Evolutionary conservation across 2,888 invertebrate species (phyloP).

Genomic region (Phlogophora meticulosa): DNA sequence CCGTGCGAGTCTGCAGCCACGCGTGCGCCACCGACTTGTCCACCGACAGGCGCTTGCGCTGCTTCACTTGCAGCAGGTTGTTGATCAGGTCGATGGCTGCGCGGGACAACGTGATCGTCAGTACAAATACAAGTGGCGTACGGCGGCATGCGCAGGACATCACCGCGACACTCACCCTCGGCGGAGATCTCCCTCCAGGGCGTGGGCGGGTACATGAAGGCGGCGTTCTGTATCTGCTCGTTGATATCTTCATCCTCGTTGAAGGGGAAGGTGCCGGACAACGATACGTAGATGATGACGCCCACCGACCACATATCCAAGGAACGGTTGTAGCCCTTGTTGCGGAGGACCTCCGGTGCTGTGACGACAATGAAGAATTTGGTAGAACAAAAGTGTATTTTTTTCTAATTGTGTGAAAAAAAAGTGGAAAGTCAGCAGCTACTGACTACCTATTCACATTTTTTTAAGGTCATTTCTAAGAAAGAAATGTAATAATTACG

Average conservation of each 20-base stretch:
- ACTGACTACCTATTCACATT: too few relatives aligned
- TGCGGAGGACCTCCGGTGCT: conserved; percentile 99
- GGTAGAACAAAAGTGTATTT: not conserved
- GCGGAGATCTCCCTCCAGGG: conserved; percentile 99
- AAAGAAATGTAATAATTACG: too few relatives aligned
- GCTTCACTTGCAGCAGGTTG: conserved; percentile 99
- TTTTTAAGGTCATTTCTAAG: too few relatives aligned
- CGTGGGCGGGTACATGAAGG: conserved; percentile 99
- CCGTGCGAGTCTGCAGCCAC: conserved; percentile 99
- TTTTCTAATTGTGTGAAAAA: too few relatives aligned
- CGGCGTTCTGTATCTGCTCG: conserved; percentile 99
- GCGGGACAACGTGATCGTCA: too few relatives aligned
- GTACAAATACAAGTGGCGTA: too few relatives aligned
- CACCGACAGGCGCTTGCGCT: conserved; percentile 98
- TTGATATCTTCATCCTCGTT: conserved; percentile 99
- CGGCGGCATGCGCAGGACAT: too few relatives aligned
- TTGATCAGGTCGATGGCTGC: conserved; percentile 99
- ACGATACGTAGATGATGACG: conserved; percentile 99
- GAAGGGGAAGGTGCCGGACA: conserved; percentile 99
- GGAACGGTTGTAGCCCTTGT: conserved; percentile 99
- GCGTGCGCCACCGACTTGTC: conserved; percentile 98
- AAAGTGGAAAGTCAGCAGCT: too few relatives aligned
- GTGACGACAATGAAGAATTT: not conserved
- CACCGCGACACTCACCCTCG: conserved; percentile 79
- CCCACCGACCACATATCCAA: conserved; percentile 99